Conservation (phyloP, 1,140 invertebrate genomes). For the Drosophila nasuta region DNA sequence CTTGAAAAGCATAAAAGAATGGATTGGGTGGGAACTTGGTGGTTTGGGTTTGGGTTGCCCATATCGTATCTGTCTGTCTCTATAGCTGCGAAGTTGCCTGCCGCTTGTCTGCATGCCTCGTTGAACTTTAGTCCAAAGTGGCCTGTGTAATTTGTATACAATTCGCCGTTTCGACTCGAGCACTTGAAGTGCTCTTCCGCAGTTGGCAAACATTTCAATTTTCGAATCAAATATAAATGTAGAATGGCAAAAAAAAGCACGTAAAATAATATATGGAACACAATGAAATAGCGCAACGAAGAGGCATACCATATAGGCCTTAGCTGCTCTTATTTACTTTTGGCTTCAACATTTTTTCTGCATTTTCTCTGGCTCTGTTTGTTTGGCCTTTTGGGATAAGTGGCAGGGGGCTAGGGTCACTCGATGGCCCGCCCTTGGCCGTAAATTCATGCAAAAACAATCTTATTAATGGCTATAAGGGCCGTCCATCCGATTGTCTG, state of each 20-base stretch:
- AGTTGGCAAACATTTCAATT: conserved; percentile 81
- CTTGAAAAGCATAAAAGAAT: conserved; percentile 10
- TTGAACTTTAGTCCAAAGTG: conserved; percentile 74
- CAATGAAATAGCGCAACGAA: conserved; percentile 43
- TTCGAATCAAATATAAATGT: conserved; percentile 60
- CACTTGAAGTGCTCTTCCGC: conserved; percentile 60
- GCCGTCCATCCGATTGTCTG: conserved; percentile 15
- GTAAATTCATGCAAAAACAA: conserved; percentile 82
- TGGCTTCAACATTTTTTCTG: conserved; percentile 37
- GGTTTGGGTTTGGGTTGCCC: neutral
- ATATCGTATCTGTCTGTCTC: conserved; percentile 38
- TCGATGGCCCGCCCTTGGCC: conserved; percentile 51
- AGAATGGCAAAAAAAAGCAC: conserved; percentile 8
- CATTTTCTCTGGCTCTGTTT: conserved; percentile 23
- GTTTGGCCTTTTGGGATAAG: conserved; percentile 33
- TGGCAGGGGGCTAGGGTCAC: conserved; percentile 25
- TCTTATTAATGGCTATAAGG: conserved; percentile 79
- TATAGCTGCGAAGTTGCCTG: conserved; percentile 44
- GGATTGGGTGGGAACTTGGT: conserved; percentile 8
- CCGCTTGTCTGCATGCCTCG: conserved; percentile 66
- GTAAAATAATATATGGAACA: conserved; percentile 25
- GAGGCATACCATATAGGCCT: conserved; percentile 4
- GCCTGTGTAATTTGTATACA: conserved; percentile 72
- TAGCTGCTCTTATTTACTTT: conserved; percentile 69
- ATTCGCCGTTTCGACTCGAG: conserved; percentile 54